Conservation (phyloP, 2,113 vertebrate genomes). For the Pelodiscus sinensis region DNA sequence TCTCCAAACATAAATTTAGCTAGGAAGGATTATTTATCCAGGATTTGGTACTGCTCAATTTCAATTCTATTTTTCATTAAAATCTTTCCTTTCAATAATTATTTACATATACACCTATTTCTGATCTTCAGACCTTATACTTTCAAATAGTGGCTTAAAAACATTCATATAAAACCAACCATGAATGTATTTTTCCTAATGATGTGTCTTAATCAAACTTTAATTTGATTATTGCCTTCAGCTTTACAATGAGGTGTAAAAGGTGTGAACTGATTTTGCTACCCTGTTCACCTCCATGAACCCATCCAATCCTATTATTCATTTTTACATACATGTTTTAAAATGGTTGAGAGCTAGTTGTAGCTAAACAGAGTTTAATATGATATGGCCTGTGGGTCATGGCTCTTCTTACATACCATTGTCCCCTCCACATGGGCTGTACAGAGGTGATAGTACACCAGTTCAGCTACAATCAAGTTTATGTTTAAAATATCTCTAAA, state of each 20-base stretch:
- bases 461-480: background rate
- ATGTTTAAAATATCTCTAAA: background rate
- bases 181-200: background rate
- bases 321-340: background rate
- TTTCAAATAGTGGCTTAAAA: background rate
- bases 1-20: too few relatives aligned
- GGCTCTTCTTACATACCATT: background rate
- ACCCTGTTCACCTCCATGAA: background rate
- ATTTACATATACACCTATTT: background rate
- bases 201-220: background rate
- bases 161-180: background rate
- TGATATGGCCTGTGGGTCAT: background rate
- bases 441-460: background rate
- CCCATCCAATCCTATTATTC: background rate
- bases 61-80: background rate
- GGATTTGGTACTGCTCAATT: background rate
- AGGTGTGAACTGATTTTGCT: background rate
- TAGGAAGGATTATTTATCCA: background rate
- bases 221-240: background rate
- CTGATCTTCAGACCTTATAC: background rate
- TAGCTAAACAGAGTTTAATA: background rate
- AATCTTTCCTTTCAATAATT: background rate
- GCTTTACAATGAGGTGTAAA: background rate
- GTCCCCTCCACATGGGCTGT: background rate
- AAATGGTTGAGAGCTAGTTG: background rate